Conservation (phyloP, 2,888 invertebrate species). For the Ennomos quercinarius region DNA sequence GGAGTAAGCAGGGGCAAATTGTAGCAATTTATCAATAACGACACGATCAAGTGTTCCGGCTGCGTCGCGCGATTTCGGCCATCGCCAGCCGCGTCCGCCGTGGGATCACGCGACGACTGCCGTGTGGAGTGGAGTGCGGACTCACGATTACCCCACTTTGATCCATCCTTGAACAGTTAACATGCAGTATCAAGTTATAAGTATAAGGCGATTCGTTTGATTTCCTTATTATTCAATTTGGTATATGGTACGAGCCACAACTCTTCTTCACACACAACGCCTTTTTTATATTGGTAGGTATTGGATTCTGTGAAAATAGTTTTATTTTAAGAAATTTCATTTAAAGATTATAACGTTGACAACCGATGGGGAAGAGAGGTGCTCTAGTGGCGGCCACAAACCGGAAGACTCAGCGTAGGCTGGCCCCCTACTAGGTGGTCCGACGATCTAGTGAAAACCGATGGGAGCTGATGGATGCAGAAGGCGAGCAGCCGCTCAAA, state of each 20-base stretch:
- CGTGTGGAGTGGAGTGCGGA: background rate
- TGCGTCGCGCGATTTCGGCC: conserved; percentile 69
- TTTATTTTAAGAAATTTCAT: no score
- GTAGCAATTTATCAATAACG: conserved; percentile 84
- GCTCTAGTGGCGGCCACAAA: no score
- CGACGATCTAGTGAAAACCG: no score
- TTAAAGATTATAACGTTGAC: no score
- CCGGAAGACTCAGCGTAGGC: no score
- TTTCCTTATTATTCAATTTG: background rate
- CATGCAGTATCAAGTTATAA: background rate
- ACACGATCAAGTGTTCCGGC: conserved; percentile 81
- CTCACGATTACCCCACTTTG: conserved; percentile 7
- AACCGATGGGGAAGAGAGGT: no score
- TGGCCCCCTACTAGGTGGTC: no score
- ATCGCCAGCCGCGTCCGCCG: conserved; percentile 45
- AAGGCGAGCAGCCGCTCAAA: no score
- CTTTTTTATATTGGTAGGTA: no score
- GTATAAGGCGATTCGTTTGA: background rate
- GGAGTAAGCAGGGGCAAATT: conserved; percentile 63
- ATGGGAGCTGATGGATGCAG: no score
- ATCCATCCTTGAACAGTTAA: background rate
- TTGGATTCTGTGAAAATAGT: no score
- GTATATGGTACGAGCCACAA: background rate
- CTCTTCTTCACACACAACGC: no score
- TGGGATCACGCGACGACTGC: conserved; percentile 16